Conservation (phyloP, 1,140 invertebrate species). For the Lucilia cuprina region DNA sequence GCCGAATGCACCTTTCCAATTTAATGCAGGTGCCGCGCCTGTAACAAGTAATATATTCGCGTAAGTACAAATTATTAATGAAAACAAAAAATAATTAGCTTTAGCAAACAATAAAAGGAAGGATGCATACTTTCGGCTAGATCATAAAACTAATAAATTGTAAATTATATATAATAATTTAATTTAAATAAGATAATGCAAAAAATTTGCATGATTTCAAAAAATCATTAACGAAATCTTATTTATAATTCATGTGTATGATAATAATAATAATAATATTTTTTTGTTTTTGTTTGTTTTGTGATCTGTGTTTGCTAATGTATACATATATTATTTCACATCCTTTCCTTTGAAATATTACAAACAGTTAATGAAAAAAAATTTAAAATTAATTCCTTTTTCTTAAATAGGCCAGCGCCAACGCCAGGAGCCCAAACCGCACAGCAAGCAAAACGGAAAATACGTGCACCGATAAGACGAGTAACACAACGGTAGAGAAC, state of each 20-base stretch:
- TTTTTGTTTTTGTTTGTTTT: not conserved
- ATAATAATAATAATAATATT: too few relatives aligned
- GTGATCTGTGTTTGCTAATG: not conserved
- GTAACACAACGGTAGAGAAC: conserved; percentile 39
- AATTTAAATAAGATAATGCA: not conserved
- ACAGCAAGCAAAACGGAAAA: conserved; percentile 26
- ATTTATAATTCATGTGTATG: not conserved
- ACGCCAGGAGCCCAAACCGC: conserved; percentile 29
- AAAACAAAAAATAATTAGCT: not conserved
- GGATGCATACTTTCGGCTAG: not conserved
- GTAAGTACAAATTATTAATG: conserved; percentile 35
- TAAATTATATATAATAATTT: not conserved
- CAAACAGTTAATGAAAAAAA: too few relatives aligned
- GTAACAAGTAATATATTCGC: conserved; percentile 40
- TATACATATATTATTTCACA: not conserved
- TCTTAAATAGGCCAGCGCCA: conserved; percentile 13
- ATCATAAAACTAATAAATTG: not conserved
- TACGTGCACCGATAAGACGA: conserved; percentile 27
- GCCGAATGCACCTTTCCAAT: conserved; percentile 41
- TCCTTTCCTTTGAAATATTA: not conserved
- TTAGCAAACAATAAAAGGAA: not conserved
- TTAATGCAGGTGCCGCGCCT: conserved; percentile 39
- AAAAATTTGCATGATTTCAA: not conserved
- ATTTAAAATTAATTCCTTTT: not conserved
- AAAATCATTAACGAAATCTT: not conserved